Conservation (phyloP, 2,113 vertebrate genomes). For the Gnathonemus longibarbis region DNA sequence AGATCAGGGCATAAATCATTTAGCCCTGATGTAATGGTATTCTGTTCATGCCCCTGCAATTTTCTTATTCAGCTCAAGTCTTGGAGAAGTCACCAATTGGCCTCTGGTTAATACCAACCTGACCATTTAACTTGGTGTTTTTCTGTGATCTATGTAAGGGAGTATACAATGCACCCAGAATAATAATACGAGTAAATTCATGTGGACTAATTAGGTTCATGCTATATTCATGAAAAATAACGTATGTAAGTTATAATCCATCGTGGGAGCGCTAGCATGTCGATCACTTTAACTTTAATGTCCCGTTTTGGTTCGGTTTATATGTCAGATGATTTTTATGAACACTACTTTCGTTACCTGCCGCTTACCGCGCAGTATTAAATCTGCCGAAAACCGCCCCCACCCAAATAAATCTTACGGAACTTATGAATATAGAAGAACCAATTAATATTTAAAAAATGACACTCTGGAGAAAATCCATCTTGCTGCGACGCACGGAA, state of each 20-base stretch:
- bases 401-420: not conserved
- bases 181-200: not conserved
- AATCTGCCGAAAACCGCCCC: not conserved
- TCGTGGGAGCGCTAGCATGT: not conserved
- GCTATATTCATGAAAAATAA: not conserved
- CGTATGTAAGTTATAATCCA: not conserved
- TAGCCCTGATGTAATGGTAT: not conserved
- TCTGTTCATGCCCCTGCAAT: not conserved
- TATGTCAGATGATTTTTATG: not conserved
- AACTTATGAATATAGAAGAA: not conserved
- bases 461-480: not conserved
- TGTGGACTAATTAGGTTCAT: not conserved
- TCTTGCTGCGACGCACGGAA: not conserved
- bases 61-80: constrained; percentile 3
- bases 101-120: not conserved
- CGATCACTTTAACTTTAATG: not conserved
- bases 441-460: not conserved
- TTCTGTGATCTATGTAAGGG: not conserved
- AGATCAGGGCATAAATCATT: not conserved
- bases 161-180: not conserved
- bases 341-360: not conserved
- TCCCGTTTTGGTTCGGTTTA: not conserved
- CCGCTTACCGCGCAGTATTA: not conserved
- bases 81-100: not conserved
- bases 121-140: not conserved